Percentiles rank a stretch among this genome's conserved stretches.
phyloP scores from a whole-genome alignment of 2,797 vertebrate genomes.

The Fringilla coelebs region DNA sequence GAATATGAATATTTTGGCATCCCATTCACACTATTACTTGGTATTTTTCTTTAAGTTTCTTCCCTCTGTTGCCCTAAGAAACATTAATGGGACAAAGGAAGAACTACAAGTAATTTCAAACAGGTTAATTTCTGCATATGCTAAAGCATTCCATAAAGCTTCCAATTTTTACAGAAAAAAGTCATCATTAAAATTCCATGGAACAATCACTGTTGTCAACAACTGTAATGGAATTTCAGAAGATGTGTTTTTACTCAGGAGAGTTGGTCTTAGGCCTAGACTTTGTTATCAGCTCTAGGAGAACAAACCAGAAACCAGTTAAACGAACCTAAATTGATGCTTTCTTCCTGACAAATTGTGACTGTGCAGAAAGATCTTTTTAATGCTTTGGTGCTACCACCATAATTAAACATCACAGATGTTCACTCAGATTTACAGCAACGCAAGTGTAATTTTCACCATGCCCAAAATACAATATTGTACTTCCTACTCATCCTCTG shows the following conservation, averaged over 20 bases:
- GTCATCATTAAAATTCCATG: not conserved
- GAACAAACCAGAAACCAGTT: not conserved
- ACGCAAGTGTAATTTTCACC: not conserved
- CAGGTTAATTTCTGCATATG: too few relatives aligned
- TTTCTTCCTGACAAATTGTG: not conserved
- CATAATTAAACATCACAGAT: not conserved
- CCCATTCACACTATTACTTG: not conserved
- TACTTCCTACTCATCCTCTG: not conserved
- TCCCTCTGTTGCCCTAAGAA: conserved; percentile 14
- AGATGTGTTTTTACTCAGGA: not conserved
- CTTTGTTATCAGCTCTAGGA: not conserved
- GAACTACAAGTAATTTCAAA: not conserved
- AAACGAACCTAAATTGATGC: not conserved
- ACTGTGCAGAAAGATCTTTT: not conserved
- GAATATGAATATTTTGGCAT: not conserved
- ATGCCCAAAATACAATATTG: not conserved
- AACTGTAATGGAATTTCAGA: not conserved
- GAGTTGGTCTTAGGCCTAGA: not conserved
- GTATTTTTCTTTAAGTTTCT: conserved; percentile 11
- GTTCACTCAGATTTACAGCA: not conserved
- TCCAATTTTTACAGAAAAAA: not conserved
- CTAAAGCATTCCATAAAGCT: too few relatives aligned
- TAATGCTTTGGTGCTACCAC: not conserved
- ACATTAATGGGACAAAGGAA: conserved; percentile 1
- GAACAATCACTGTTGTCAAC: not conserved